A percentile compares a stretch with the other conserved stretches of the same genome.
phyloP scores from a whole-genome alignment of 2,113 vertebrate species.

The Vimba vimba region DNA sequence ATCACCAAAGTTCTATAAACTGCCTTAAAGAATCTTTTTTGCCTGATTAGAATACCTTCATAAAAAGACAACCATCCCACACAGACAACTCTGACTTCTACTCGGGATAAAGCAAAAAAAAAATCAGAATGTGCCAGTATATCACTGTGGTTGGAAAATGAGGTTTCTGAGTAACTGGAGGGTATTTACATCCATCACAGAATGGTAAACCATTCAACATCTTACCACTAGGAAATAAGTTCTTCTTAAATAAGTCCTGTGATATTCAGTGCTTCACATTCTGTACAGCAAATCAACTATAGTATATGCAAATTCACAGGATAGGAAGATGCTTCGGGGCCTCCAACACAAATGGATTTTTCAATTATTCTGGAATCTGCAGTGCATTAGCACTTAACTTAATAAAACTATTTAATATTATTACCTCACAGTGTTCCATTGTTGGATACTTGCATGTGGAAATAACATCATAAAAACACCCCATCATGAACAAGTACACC shows the following conservation, averaged over 20 bases:
- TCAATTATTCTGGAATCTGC: constrained; percentile 19
- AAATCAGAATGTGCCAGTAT: constrained; percentile 5
- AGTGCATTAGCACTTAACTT: neutral
- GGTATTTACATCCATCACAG: constrained; percentile 17
- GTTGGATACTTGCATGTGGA: constrained; percentile 8
- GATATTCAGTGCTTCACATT: constrained; percentile 11
- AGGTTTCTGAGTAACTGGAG: constrained; percentile 27
- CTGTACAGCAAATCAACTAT: neutral
- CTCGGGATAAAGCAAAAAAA: constrained; percentile 15
- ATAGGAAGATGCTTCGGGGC: neutral
- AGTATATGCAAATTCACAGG: constrained; percentile 8
- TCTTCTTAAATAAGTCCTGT: neutral
- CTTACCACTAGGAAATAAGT: constrained; percentile 26
- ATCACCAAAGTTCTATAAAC: neutral
- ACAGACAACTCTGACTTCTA: neutral
- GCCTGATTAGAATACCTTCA: constrained; percentile 12
- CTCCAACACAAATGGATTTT: neutral
- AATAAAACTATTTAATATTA: constrained; percentile 18
- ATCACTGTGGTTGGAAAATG: constrained; percentile 39
- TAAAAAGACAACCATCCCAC: constrained; percentile 11
- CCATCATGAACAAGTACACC: constrained; percentile 1
- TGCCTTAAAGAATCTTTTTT: neutral
- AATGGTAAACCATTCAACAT: constrained; percentile 20
- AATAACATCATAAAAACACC: constrained; percentile 43
- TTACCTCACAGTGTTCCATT: constrained; percentile 30